A percentile compares a stretch with the other conserved stretches of the same genome.
phyloP scores from a whole-genome alignment of 2,888 invertebrate species.

The Dryocosmus kuriphilus region DNA sequence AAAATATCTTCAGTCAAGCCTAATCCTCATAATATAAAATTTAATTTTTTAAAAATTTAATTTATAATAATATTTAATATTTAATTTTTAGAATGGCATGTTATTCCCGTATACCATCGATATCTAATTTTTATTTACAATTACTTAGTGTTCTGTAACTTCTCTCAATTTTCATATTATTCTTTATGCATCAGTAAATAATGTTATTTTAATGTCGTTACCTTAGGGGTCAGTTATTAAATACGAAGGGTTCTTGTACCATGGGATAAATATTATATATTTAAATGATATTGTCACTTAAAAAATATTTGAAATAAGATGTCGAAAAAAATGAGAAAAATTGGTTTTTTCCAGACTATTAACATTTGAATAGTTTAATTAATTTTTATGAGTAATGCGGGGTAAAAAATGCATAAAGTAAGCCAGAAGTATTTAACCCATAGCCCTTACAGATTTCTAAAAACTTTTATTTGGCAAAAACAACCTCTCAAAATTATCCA shows the following conservation, averaged over 20 bases:
- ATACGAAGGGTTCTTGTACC: neutral
- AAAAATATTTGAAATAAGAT: neutral
- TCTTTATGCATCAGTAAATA: neutral
- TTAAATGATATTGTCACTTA: neutral
- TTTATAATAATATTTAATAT: too few species aligned
- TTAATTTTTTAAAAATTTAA: too few species aligned
- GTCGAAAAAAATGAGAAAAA: too few species aligned
- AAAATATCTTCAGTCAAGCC: too few species aligned
- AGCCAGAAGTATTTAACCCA: neutral
- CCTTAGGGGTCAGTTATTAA: neutral
- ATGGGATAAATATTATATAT: neutral
- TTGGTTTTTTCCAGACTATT: too few species aligned
- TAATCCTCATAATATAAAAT: too few species aligned
- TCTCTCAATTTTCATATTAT: neutral
- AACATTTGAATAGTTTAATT: too few species aligned
- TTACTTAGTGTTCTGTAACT: neutral
- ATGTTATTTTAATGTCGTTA: neutral
- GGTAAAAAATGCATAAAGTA: neutral
- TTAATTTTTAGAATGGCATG: too few species aligned
- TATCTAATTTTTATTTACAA: neutral
- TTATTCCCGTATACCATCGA: too few species aligned
- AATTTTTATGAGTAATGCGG: neutral
- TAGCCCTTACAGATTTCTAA: neutral
- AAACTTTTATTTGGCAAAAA: neutral
- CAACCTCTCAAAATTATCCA: too few species aligned